Evolutionary conservation across 1,140 invertebrate genomes (phyloP).

Genomic region (Diachasma alloeum): DNA sequence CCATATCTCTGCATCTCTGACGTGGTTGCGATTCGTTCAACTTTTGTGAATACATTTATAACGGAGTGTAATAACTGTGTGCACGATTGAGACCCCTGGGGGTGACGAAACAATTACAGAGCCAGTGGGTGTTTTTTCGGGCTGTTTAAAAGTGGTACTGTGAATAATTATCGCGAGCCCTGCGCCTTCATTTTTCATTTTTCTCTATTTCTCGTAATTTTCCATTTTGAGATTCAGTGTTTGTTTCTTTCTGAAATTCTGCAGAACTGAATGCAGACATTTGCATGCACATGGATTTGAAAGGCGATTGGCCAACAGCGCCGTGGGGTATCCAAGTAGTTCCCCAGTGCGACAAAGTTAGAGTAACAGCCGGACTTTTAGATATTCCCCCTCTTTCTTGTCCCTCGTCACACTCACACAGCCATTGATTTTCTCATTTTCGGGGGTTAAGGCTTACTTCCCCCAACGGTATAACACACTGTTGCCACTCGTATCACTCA

Average conservation of each 20-base stretch:
- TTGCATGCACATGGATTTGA: background rate
- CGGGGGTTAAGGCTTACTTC: background rate
- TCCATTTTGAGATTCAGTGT: no score
- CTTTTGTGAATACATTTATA: conserved; percentile 30
- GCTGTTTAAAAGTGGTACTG: background rate
- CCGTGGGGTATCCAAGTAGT: background rate
- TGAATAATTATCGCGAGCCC: background rate
- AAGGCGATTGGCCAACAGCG: background rate
- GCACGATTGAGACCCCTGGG: background rate
- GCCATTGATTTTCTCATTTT: background rate
- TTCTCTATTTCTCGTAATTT: background rate
- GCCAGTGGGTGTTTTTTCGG: background rate
- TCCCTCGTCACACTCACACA: background rate
- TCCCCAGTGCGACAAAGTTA: background rate
- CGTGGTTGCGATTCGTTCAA: conserved; percentile 32
- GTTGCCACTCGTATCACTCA: background rate
- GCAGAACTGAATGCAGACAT: background rate
- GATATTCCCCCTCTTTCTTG: background rate
- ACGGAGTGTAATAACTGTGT: conserved; percentile 5
- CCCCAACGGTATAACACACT: background rate
- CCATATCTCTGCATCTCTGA: conserved; percentile 27
- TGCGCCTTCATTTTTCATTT: no score
- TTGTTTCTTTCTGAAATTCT: no score
- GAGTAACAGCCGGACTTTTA: background rate
- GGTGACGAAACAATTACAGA: conserved; percentile 1